Percentiles rank a stretch among this genome's conserved stretches.
These are phyloP conservation scores for Melieria crassipennis DNA, from an alignment of 2,888 invertebrate genomes.

Conservation along the genomic window DNA sequence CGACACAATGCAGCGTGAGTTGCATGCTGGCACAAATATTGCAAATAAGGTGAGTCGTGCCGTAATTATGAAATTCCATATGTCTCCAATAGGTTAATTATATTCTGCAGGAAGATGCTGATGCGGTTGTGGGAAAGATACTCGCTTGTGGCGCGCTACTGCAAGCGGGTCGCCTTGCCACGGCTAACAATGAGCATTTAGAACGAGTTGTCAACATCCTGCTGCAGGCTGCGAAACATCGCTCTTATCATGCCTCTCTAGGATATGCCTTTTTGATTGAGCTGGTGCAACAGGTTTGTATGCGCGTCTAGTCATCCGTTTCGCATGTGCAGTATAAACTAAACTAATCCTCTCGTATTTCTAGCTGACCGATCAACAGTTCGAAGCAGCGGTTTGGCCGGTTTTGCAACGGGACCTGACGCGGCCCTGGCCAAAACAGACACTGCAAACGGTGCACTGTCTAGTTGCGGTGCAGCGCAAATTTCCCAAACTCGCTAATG, in stretches of 20 bases:
- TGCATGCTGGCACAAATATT: constrained; percentile 68
- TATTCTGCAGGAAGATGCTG: constrained; percentile 75
- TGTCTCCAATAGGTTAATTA: constrained; percentile 6
- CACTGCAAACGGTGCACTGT: constrained; percentile 73
- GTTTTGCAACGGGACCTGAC: constrained; percentile 71
- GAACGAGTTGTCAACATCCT: constrained; percentile 66
- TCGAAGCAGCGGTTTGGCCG: constrained; percentile 71
- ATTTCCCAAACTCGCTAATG: constrained; percentile 68
- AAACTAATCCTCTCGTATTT: constrained; percentile 13
- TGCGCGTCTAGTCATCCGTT: neutral
- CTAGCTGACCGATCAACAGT: constrained; percentile 69
- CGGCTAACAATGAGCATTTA: constrained; percentile 68
- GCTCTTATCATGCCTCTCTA: constrained; percentile 58
- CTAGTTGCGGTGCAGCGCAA: constrained; percentile 67
- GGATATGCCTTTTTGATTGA: constrained; percentile 72
- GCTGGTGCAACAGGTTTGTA: constrained; percentile 69
- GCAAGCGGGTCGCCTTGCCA: constrained; percentile 71
- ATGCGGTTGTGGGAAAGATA: constrained; percentile 77
- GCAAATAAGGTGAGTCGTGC: constrained; percentile 48
- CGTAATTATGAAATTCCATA: neutral
- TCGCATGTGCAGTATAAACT: constrained; percentile 6
- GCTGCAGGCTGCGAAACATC: constrained; percentile 48
- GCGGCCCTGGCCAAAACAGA: constrained; percentile 73
- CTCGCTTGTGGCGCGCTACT: constrained; percentile 77
- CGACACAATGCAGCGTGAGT: constrained; percentile 72